A percentile compares a stretch with the other conserved stretches of the same genome.
Conservation (phyloP, 1,140 invertebrate species). For the Lucilia sericata region DNA sequence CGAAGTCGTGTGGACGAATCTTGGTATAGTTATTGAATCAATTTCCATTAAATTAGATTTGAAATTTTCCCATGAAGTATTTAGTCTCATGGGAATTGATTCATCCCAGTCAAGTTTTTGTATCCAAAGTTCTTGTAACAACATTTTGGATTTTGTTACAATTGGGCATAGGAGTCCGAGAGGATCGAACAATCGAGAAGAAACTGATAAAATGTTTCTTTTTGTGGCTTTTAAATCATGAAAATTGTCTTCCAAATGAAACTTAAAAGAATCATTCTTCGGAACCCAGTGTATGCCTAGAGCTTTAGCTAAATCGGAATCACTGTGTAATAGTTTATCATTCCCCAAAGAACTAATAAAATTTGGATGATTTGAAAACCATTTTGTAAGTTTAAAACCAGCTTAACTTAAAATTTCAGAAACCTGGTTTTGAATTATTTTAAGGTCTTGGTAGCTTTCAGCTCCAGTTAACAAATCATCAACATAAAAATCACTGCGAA, state of each 20-base stretch:
- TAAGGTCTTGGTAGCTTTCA: slow-evolving; percentile 46
- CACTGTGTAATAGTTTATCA: slow-evolving; percentile 7
- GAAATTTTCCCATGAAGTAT: too few relatives aligned
- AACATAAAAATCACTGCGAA: slow-evolving; percentile 68
- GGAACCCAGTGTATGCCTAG: background rate
- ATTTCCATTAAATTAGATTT: too few relatives aligned
- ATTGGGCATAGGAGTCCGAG: slow-evolving; percentile 52
- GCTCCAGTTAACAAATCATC: slow-evolving; percentile 68
- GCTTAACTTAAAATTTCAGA: slow-evolving; percentile 29
- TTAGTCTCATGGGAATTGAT: too few relatives aligned
- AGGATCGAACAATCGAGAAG: too few relatives aligned
- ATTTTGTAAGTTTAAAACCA: slow-evolving; percentile 27
- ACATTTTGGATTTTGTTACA: slow-evolving; percentile 56
- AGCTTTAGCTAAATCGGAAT: background rate
- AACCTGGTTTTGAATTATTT: background rate
- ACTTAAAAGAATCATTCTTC: slow-evolving; percentile 38
- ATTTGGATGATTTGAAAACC: slow-evolving; percentile 28
- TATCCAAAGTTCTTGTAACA: slow-evolving; percentile 57
- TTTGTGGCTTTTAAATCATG: too few relatives aligned
- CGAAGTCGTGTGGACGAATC: too few relatives aligned
- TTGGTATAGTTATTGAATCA: too few relatives aligned
- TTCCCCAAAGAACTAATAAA: background rate
- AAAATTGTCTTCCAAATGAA: too few relatives aligned
- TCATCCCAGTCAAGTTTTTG: slow-evolving; percentile 57
- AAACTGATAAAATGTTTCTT: too few relatives aligned